Percentiles rank a stretch among this genome's conserved stretches.
These are phyloP conservation scores for Aleiodes sp. DNA, from an alignment of 1,140 invertebrate genomes.

Conservation along the genomic window DNA sequence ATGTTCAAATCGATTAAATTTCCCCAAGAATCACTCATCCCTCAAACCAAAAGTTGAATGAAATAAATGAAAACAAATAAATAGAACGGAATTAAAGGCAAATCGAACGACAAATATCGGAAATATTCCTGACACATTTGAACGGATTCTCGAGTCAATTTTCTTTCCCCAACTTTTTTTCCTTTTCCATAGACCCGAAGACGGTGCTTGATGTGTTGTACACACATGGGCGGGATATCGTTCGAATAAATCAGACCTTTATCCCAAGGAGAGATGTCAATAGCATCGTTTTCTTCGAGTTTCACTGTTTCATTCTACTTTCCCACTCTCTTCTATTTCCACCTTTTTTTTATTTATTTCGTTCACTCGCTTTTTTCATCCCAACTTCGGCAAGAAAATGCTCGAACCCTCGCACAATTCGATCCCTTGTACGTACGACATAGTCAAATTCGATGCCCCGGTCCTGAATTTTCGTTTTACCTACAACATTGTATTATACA, in stretches of 20 bases:
- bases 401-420: background rate
- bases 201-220: slow-evolving; percentile 20
- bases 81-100: background rate
- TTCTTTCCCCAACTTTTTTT: slow-evolving; percentile 27
- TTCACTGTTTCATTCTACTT: slow-evolving; percentile 29
- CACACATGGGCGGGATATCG: slow-evolving; percentile 31
- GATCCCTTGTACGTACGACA: background rate
- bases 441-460: background rate
- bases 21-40: too few relatives aligned
- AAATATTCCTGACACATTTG: background rate
- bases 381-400: background rate
- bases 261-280: slow-evolving; percentile 49
- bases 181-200: background rate
- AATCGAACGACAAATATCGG: background rate
- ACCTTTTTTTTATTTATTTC: background rate
- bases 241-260: slow-evolving; percentile 51
- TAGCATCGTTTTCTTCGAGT: slow-evolving; percentile 45
- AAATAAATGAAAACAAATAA: too few relatives aligned
- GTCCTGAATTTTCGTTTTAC: background rate
- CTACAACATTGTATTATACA: background rate
- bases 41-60: too few relatives aligned
- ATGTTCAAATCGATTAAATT: too few relatives aligned
- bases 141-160: slow-evolving; percentile 18
- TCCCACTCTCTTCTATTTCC: background rate
- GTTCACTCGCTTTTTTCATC: background rate